These are phyloP conservation scores for Philaethria dido DNA, from an alignment of 2,888 invertebrate species.

Conservation along the genomic window DNA sequence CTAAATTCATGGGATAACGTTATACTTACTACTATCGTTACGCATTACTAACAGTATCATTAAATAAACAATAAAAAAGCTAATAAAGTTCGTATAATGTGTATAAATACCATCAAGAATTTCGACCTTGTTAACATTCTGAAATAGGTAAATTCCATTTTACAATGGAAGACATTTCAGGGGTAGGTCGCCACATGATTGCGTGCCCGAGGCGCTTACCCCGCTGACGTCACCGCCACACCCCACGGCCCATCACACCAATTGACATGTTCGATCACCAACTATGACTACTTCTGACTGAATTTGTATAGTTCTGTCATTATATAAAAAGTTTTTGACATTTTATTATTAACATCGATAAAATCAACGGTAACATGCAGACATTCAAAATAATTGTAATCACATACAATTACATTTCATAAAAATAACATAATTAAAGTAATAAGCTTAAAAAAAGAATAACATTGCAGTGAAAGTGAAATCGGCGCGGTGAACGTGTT, in stretches of 20 bases:
- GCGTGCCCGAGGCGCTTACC: conserved; percentile 55
- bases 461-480: conserved; percentile 37
- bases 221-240: conserved; percentile 67
- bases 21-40: neutral
- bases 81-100: conserved; percentile 1
- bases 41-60: neutral
- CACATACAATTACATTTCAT: conserved; percentile 2
- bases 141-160: conserved; percentile 27
- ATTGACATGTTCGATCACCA: conserved; percentile 36
- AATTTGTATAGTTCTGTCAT: neutral
- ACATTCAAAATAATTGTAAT: neutral
- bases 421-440: conserved; percentile 7
- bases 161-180: conserved; percentile 42
- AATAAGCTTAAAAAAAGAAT: conserved; percentile 17
- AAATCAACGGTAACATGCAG: neutral
- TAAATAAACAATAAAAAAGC: neutral
- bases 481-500: conserved; percentile 34
- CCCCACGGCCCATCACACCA: conserved; percentile 63
- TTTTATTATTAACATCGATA: neutral
- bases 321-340: neutral
- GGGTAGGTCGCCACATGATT: conserved; percentile 61
- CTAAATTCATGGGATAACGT: neutral
- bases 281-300: neutral
- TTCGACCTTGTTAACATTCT: conserved; percentile 33
- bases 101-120: neutral